Conservation (phyloP, 1,140 invertebrate genomes). For the Drosophila hydei region DNA sequence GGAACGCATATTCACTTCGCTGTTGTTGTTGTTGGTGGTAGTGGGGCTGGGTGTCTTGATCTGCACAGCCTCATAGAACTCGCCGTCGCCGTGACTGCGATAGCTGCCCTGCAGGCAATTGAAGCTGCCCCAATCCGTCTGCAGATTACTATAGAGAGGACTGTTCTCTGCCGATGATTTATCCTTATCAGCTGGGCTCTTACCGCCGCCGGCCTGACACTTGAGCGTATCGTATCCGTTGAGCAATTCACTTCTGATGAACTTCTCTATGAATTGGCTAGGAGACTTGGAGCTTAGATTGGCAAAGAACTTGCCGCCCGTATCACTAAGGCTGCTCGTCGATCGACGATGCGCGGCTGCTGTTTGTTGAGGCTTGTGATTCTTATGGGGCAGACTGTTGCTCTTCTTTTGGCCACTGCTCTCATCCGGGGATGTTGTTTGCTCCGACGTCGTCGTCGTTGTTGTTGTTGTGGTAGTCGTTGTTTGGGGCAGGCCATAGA, state of each 20-base stretch:
- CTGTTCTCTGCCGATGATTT: slow-evolving; percentile 25
- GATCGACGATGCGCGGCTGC: slow-evolving; percentile 54
- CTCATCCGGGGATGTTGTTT: slow-evolving; percentile 14
- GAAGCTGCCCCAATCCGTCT: slow-evolving; percentile 52
- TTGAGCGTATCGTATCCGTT: slow-evolving; percentile 69
- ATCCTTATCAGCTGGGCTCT: slow-evolving; percentile 33
- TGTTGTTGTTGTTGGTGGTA: slow-evolving; percentile 27
- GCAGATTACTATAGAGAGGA: slow-evolving; percentile 45
- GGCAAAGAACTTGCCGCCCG: slow-evolving; percentile 62
- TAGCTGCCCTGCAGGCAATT: slow-evolving; percentile 74
- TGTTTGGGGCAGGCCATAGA: slow-evolving; percentile 69
- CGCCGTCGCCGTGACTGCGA: slow-evolving; percentile 66
- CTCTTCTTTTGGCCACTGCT: slow-evolving; percentile 51
- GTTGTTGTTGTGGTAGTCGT: slow-evolving; percentile 40
- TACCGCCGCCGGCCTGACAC: slow-evolving; percentile 46
- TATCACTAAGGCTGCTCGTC: slow-evolving; percentile 58
- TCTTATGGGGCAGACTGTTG: slow-evolving; percentile 62
- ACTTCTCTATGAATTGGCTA: slow-evolving; percentile 73
- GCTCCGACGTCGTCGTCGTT: slow-evolving; percentile 12
- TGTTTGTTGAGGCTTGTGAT: slow-evolving; percentile 36
- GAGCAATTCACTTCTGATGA: slow-evolving; percentile 67
- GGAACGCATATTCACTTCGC: slow-evolving; percentile 55
- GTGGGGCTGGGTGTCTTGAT: slow-evolving; percentile 34
- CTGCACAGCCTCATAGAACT: slow-evolving; percentile 70
- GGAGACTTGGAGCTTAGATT: slow-evolving; percentile 64